Evolutionary conservation across 2,797 vertebrate species (phyloP), one percentile per base, ranked within the genome.

Genomic region (Fratercula arctica): DNA sequence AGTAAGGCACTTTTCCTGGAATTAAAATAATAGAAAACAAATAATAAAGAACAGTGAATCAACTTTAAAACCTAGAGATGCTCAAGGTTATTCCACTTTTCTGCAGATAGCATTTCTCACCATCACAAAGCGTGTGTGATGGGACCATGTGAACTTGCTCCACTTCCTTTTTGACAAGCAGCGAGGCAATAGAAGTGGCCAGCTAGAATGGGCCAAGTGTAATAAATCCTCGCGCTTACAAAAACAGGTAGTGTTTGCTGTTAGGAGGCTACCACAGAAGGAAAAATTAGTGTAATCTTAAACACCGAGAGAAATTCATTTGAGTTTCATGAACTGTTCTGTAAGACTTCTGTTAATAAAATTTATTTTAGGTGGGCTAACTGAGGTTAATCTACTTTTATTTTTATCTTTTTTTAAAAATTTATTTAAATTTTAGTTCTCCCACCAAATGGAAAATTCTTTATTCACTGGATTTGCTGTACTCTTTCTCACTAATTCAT

Each of bases 191-290:
- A 26, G 28, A 37, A 53, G 63, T 43, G 39, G 6, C 26, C 17
- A n/a, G 45, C 37, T 53, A 11, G n/a, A 74, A 69, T 15, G 46
- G 33, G 16, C 15, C 9, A 7, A 24, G 10, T 6, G 13, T 53
- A 13, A 35, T 60, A 26, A 16, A 0, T 68, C 31, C 24, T 63
- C 0, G 0, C 1, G 1, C 45, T 75, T 69, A 29, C 17, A 31
- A 79, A 70, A 56, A n/a, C 15, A 10, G 5, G 10, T 41, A 25
- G 35, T n/a, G 26, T 46, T 24, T 77, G 31, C 76, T 59, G 24
- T 57, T 48, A 53, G 39, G 25, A 85, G 31, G 19, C 48, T 51
- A 31, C 14, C 29, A 7, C 9, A 29, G 45, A 50, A 67, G 61
- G 45, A 68, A 68, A 72, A 73, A 29, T 7, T 6, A 57, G 35